Evolutionary conservation across 2,888 invertebrate species (phyloP).

Genomic region (Drymonia ruficornis): DNA sequence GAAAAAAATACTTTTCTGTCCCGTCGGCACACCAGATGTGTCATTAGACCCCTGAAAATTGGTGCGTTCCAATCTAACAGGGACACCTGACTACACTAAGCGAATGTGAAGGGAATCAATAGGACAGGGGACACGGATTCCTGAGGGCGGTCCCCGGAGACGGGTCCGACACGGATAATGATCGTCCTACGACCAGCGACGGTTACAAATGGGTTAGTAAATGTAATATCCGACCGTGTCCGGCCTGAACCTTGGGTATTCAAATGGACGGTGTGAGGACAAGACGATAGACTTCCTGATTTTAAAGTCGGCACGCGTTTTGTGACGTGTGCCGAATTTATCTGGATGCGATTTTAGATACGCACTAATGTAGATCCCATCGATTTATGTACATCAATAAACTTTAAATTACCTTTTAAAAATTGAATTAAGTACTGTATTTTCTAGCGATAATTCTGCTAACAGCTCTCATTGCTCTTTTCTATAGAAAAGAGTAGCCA

Average conservation of each 20-base stretch:
- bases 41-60: neutral
- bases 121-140: slow-evolving; percentile 65
- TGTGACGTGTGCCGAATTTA: slow-evolving; percentile 32
- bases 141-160: slow-evolving; percentile 67
- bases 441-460: too few relatives aligned
- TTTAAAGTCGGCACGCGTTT: slow-evolving; percentile 49
- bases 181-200: slow-evolving; percentile 73
- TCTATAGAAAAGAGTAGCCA: too few relatives aligned
- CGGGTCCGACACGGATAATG: slow-evolving; percentile 78
- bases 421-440: too few relatives aligned
- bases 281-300: slow-evolving; percentile 59
- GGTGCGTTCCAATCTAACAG: neutral
- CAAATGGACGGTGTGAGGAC: slow-evolving; percentile 59
- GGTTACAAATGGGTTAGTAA: slow-evolving; percentile 83
- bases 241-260: slow-evolving; percentile 68
- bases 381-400: too few relatives aligned
- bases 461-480: too few relatives aligned
- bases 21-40: too few relatives aligned
- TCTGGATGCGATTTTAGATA: slow-evolving; percentile 19
- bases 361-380: too few relatives aligned
- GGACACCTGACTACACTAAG: slow-evolving; percentile 17
- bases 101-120: slow-evolving; percentile 71
- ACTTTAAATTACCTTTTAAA: too few relatives aligned
- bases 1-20: too few relatives aligned
- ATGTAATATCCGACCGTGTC: slow-evolving; percentile 81